Base-by-base conservation (phyloP, 2,888 invertebrate genomes). In the Xiphydria camelus region DNA sequence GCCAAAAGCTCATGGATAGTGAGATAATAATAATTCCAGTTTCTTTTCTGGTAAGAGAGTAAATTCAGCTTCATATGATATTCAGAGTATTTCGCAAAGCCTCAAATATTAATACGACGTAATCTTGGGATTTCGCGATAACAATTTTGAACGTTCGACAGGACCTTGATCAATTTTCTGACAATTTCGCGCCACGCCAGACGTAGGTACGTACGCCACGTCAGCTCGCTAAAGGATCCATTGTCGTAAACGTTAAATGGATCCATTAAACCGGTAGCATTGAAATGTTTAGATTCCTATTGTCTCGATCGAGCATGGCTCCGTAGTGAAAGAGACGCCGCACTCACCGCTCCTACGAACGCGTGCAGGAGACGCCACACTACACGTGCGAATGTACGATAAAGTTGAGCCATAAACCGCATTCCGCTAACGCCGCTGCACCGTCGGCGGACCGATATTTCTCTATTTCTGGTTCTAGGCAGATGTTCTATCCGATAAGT, bases 351-450 rank as follows among this genome's bases (percentile, higher is more conserved):
- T 4, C 14, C 22, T 45, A 41, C 26, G 14, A n/a, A n/a, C 41
- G 33, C 23, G 45, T 47, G 41, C 19, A 25, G 36, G 42, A 10
- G 21, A 4, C 33, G 40, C 12, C 20, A 7, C 23, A 49, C 48
- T 29, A 3, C 15, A 29, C 14, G 29, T 29, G 29, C 29, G 29
- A 12, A 14, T 15, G 15, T 29, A 50, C 52, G 59, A 66, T 59
- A 68, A 68, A 69, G 59, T 69, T 66, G 49, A 55, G 60, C 61
- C 65, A 64, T 68, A 69, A 70, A 67, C 62, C 68, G 67, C 62
- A 57, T 49, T 55, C 47, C 53, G 57, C 53, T 53, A 60, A 56
- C 47, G 47, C 38, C 50, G 51, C 48, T 47, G 49, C 40, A 43
- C 49, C 10, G 48, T 32, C 36, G 46, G 48, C 47, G 25, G 29